A percentile compares a stretch with the other conserved stretches of the same genome.
These are phyloP conservation scores for Cyphomyrus discorhynchus DNA, from an alignment of 2,113 vertebrate species.

Conservation along the genomic window DNA sequence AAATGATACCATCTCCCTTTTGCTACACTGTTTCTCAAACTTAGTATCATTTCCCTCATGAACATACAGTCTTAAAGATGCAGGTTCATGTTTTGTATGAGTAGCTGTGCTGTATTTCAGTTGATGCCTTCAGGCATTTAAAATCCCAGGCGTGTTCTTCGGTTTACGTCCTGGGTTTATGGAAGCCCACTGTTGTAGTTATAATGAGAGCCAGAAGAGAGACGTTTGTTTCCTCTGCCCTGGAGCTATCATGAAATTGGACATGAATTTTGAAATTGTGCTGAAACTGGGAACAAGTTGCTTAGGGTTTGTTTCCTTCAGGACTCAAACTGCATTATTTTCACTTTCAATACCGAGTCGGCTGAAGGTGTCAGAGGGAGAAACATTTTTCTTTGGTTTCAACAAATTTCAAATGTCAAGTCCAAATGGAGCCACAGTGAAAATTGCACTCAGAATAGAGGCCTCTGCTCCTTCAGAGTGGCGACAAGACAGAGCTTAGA, in stretches of 20 bases:
- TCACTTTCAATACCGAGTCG: conserved; percentile 40
- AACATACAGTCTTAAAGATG: not conserved
- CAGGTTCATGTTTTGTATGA: not conserved
- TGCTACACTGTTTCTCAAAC: not conserved
- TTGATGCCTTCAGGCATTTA: not conserved
- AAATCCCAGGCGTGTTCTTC: conserved; percentile 16
- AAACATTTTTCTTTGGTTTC: conserved; percentile 51
- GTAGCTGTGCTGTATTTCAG: not conserved
- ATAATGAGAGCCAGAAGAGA: conserved; percentile 23
- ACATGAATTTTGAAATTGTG: conserved; percentile 28
- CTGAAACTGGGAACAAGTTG: conserved; percentile 23
- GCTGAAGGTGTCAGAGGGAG: conserved; percentile 29
- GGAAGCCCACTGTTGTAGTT: conserved; percentile 8
- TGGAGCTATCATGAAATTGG: conserved; percentile 28
- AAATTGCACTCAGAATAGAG: not conserved
- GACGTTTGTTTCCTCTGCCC: conserved; percentile 23
- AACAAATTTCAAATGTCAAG: conserved; percentile 47
- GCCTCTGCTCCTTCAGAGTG: not conserved
- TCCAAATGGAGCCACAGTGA: conserved; percentile 45
- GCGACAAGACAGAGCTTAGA: not conserved
- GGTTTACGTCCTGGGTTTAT: not conserved
- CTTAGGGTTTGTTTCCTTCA: conserved; percentile 41
- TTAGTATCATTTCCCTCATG: not conserved
- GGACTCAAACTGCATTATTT: conserved; percentile 62
- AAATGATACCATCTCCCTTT: not conserved